These are phyloP conservation scores for Brienomyrus longianalis DNA, from an alignment of 2,113 vertebrate species.

Conservation along the genomic window DNA sequence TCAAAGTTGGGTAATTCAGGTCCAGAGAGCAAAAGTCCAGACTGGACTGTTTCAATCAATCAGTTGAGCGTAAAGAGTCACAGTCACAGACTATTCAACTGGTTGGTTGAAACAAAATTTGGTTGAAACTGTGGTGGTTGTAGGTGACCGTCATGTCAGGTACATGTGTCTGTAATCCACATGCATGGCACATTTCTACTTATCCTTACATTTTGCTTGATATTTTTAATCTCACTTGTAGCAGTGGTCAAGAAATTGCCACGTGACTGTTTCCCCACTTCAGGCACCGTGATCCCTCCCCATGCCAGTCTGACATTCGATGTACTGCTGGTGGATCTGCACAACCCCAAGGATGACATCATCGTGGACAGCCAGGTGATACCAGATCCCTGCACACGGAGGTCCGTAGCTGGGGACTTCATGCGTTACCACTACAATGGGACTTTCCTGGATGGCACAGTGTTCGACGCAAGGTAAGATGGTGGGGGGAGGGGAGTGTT, in stretches of 20 bases:
- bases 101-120: too few species aligned
- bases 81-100: too few species aligned
- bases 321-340: constrained; percentile 77
- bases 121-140: too few species aligned
- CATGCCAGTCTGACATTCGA: constrained; percentile 85
- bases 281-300: constrained; percentile 76
- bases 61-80: too few species aligned
- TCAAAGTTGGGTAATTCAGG: too few species aligned
- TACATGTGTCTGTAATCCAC: background rate
- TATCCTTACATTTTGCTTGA: background rate
- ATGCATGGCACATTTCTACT: background rate
- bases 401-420: constrained; percentile 73
- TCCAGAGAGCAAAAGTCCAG: too few species aligned
- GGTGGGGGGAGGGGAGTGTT: background rate
- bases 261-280: background rate
- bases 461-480: constrained; percentile 85
- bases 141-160: background rate
- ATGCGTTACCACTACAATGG: constrained; percentile 95
- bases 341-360: constrained; percentile 84
- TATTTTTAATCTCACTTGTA: background rate
- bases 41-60: too few species aligned
- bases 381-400: constrained; percentile 68
- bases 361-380: constrained; percentile 67
- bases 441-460: constrained; percentile 74
- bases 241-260: background rate